These are phyloP conservation scores for Plutomurus gul DNA, from an alignment of 1,140 invertebrate genomes.

Conservation along the genomic window DNA sequence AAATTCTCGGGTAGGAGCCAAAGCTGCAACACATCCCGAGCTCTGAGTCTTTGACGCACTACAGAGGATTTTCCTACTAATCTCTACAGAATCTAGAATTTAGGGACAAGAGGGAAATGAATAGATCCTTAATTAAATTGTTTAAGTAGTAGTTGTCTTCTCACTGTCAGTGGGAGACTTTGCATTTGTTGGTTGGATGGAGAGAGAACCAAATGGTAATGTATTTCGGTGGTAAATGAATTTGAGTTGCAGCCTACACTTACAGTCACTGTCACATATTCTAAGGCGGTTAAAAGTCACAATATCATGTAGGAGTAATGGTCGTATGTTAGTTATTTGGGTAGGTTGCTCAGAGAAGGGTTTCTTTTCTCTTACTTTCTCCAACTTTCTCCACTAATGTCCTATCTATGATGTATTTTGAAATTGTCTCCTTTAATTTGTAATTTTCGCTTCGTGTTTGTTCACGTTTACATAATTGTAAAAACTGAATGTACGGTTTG, in stretches of 20 bases:
- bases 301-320: too few relatives aligned
- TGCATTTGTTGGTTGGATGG: conserved; percentile 28
- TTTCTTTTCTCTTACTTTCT: too few relatives aligned
- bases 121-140: conserved; percentile 23
- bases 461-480: too few relatives aligned
- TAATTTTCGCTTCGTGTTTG: too few relatives aligned
- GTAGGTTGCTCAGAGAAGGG: too few relatives aligned
- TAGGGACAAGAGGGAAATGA: background rate
- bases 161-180: background rate
- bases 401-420: too few relatives aligned
- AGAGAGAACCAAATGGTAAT: conserved; percentile 23
- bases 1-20: background rate
- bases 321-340: too few relatives aligned
- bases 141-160: background rate
- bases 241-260: background rate
- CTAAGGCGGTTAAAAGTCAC: too few relatives aligned
- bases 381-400: too few relatives aligned
- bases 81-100: conserved; percentile 12
- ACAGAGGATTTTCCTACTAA: background rate
- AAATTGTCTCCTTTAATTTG: too few relatives aligned
- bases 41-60: background rate
- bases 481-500: too few relatives aligned
- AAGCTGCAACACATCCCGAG: background rate
- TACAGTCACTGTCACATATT: conserved; percentile 8
- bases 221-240: background rate